Percentiles rank a stretch among this genome's conserved stretches.
These are phyloP conservation scores for Meta bourneti DNA, from an alignment of 2,888 invertebrate species.

Conservation along the genomic window DNA sequence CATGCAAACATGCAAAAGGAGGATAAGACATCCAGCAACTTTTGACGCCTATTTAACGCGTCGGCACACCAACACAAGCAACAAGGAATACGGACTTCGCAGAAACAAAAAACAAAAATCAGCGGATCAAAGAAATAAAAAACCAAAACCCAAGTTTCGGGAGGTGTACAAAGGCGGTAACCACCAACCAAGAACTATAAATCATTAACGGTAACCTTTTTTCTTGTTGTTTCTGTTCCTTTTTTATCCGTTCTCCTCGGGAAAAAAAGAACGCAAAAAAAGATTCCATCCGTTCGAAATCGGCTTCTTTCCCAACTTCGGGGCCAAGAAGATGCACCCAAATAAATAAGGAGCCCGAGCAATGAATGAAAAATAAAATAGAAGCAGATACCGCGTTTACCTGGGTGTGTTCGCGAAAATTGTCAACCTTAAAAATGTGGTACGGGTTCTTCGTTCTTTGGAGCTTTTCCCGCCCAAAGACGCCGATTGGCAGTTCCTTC, in stretches of 20 bases:
- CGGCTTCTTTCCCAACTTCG: slow-evolving; percentile 28
- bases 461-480: slow-evolving; percentile 47
- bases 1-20: slow-evolving; percentile 32
- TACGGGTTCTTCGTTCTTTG: slow-evolving; percentile 30
- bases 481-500: slow-evolving; percentile 59
- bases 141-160: slow-evolving; percentile 34
- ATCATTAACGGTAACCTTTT: slow-evolving; percentile 68
- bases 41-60: slow-evolving; percentile 61
- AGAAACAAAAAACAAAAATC: slow-evolving; percentile 20
- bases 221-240: slow-evolving; percentile 20
- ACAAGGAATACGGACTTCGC: slow-evolving; percentile 5
- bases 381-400: slow-evolving; percentile 46
- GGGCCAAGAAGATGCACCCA: slow-evolving; percentile 43
- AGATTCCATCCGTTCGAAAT: slow-evolving; percentile 6
- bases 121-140: slow-evolving; percentile 16
- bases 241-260: neutral
- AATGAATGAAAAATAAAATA: slow-evolving; percentile 27
- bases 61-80: neutral
- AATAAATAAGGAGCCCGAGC: slow-evolving; percentile 49
- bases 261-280: slow-evolving; percentile 9
- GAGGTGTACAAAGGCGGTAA: slow-evolving; percentile 74
- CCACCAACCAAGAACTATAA: slow-evolving; percentile 74
- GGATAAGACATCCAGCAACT: slow-evolving; percentile 13
- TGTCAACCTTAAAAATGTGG: slow-evolving; percentile 75
- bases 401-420: slow-evolving; percentile 75